Evolutionary conservation across 2,888 invertebrate genomes (phyloP), one percentile per base, ranked within the genome.

Genomic region (Eledone cirrhosa): DNA sequence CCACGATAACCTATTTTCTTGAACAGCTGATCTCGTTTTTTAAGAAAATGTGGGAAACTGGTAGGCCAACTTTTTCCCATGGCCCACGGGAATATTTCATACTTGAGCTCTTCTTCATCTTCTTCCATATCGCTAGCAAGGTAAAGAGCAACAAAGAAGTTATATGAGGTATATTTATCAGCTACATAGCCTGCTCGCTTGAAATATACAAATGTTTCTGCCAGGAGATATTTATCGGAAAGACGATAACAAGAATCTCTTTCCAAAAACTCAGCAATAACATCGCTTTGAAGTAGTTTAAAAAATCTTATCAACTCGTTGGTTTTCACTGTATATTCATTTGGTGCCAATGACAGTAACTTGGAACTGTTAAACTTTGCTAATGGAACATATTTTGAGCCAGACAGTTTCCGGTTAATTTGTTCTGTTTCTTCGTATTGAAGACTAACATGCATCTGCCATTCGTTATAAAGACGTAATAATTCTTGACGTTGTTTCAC

Each of bases 81-180:
- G 53, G 89, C 90, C 92, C 92, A 92, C 14, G 90, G 91, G 83
- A 91, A 90, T 59, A 93, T 90, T 79, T 91, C 91, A 82, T 89
- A 90, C 84, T 92, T 92, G 24, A 91, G 84, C 77, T 92, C 91
- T 77, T 92, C 92, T 65, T 93, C 92, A 84, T 93, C 93, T 86
- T 93, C 93, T 84, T 93, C 93, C 90, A 93, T 92, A 82, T 93
- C 93, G 87, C 93, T 92, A 16, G 93, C 93, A 78, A 93, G 82
- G 79, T 87, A 88, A 24, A 93, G 86, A 48, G 92, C 93, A 48
- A 92, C 88, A 85, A 92, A 93, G 87, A 93, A 93, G 85, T 93
- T 92, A 72, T 90, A 88, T 75, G 87, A 86, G 47, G 91, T 92
- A 83, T 92, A 93, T 82, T 93, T 92, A 78, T 89, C 85, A 3